phyloP scores from a whole-genome alignment of 2,797 vertebrate species.

The Distichodus sexfasciatus region DNA sequence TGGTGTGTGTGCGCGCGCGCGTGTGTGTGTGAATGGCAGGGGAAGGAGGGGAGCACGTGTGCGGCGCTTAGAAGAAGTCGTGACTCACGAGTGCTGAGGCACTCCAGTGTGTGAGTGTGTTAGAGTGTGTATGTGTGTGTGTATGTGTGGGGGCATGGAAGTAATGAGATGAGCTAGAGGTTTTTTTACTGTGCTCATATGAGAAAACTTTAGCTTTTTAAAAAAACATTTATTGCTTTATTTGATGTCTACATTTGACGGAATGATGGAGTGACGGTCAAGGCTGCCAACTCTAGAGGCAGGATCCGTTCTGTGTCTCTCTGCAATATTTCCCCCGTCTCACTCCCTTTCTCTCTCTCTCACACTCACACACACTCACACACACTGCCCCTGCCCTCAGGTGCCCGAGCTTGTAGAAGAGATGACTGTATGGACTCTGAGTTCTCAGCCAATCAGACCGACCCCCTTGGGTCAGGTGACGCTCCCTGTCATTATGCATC shows the following conservation, averaged over 20 bases:
- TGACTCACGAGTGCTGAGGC: conserved; percentile 25
- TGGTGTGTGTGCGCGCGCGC: conserved; percentile 18
- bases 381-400: not conserved
- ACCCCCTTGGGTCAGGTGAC: conserved; percentile 56
- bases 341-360: no score
- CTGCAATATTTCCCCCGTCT: conserved; percentile 19
- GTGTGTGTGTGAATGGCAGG: conserved; percentile 31
- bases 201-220: not conserved
- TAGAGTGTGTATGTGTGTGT: conserved; percentile 23
- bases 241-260: conserved; percentile 9
- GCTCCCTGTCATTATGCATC: conserved; percentile 61
- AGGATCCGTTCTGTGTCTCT: conserved; percentile 51
- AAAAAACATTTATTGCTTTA: no score
- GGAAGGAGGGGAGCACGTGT: conserved; percentile 57
- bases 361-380: conserved; percentile 28
- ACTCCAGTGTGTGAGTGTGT: conserved; percentile 14
- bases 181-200: not conserved
- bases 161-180: conserved; percentile 27
- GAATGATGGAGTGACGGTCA: conserved; percentile 46
- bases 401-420: not conserved
- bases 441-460: conserved; percentile 59
- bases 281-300: conserved; percentile 59
- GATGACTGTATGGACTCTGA: conserved; percentile 1
- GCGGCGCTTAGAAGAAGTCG: conserved; percentile 36
- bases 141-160: conserved; percentile 9